These are phyloP conservation scores for Lordiphosa fenestrarum DNA, from an alignment of 2,888 invertebrate species.

Conservation along the genomic window DNA sequence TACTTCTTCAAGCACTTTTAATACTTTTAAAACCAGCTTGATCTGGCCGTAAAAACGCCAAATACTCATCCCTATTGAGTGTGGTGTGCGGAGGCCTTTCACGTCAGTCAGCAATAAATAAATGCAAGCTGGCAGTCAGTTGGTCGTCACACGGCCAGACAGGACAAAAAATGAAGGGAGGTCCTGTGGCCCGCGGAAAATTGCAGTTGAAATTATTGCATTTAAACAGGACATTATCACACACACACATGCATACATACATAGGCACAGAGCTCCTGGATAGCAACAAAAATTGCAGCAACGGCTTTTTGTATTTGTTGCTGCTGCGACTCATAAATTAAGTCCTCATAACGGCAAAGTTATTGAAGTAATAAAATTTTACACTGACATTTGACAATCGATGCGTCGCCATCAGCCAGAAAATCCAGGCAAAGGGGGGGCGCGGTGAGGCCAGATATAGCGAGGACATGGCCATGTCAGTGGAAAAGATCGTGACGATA, in stretches of 20 bases:
- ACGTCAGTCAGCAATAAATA: slow-evolving; percentile 77
- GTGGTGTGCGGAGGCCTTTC: slow-evolving; percentile 22
- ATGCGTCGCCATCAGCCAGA: slow-evolving; percentile 53
- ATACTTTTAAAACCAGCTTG: no score
- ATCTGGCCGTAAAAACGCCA: slow-evolving; percentile 7
- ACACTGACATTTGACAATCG: slow-evolving; percentile 79
- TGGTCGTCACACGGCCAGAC: slow-evolving; percentile 62
- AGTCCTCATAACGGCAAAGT: slow-evolving; percentile 79
- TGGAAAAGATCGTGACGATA: no score
- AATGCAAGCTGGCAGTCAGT: slow-evolving; percentile 77
- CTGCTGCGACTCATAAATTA: slow-evolving; percentile 77
- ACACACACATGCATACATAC: slow-evolving; percentile 16
- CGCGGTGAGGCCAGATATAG: no score
- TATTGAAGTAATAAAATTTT: slow-evolving; percentile 79
- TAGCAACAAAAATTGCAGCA: slow-evolving; percentile 63
- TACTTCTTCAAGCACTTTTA: no score
- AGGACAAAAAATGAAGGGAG: slow-evolving; percentile 22
- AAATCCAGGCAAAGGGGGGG: not conserved
- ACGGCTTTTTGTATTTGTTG: slow-evolving; percentile 60
- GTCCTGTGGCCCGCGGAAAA: slow-evolving; percentile 45
- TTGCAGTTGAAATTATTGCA: slow-evolving; percentile 75
- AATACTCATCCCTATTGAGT: slow-evolving; percentile 10
- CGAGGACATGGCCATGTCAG: no score
- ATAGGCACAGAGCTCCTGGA: slow-evolving; percentile 25
- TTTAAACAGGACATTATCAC: slow-evolving; percentile 75